Percentiles rank a stretch among this genome's conserved stretches.
phyloP scores from a whole-genome alignment of 2,113 vertebrate genomes.

The Ceuthmochares aereus region DNA sequence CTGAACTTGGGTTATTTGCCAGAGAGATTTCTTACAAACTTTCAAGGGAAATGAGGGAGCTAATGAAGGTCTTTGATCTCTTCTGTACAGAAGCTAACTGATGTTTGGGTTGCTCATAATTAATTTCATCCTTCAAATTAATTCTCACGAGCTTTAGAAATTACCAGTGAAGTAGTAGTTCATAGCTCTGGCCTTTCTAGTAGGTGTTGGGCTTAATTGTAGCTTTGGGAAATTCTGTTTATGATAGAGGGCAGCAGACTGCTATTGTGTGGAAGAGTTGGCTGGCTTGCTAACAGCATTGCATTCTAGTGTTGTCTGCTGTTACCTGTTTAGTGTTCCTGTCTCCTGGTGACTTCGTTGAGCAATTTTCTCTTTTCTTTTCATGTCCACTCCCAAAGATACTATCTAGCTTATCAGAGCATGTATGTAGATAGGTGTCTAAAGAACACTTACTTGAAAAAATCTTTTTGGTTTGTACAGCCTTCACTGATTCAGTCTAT shows the following conservation, averaged over 20 bases:
- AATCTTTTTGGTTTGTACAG: neutral
- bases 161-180: neutral
- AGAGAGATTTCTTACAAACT: neutral
- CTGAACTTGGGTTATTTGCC: neutral
- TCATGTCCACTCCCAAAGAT: neutral
- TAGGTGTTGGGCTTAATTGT: neutral
- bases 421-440: neutral
- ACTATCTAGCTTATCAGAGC: neutral
- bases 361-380: neutral
- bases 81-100: constrained; percentile 36
- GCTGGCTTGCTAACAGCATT: neutral
- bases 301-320: neutral
- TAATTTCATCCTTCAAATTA: constrained; percentile 53
- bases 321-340: neutral
- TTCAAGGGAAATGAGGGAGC: neutral
- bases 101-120: constrained; percentile 50
- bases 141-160: neutral
- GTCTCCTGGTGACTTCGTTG: neutral
- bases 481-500: neutral
- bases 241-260: neutral
- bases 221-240: neutral
- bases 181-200: neutral
- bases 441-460: neutral
- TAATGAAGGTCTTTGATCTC: constrained; percentile 52
- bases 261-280: fast-evolving